These are phyloP conservation scores for Dasyurus viverrinus DNA, from an alignment of 2,113 vertebrate species.

Conservation along the genomic window DNA sequence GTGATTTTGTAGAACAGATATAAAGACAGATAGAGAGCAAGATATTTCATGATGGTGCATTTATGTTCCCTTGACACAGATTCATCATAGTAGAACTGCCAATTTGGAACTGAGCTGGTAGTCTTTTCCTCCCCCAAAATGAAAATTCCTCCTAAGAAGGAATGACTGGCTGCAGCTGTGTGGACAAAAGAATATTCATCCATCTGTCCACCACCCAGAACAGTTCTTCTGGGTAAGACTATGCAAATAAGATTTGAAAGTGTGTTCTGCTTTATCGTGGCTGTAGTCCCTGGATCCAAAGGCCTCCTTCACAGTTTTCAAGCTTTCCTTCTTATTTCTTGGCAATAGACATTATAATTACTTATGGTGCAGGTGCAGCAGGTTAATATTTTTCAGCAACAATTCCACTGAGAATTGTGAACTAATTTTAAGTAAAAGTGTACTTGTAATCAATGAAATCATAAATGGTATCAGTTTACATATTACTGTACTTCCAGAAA, in stretches of 20 bases:
- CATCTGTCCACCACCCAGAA: neutral
- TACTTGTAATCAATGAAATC: slow-evolving; percentile 13
- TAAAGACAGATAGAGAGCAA: slow-evolving; percentile 28
- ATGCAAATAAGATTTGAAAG: neutral
- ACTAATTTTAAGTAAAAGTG: slow-evolving; percentile 29
- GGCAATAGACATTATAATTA: neutral
- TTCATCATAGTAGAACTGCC: neutral
- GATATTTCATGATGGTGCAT: slow-evolving; percentile 4
- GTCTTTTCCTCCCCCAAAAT: neutral
- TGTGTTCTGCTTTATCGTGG: slow-evolving; percentile 1
- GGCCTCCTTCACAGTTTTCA: neutral
- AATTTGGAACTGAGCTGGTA: slow-evolving; percentile 17
- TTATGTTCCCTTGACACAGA: slow-evolving; percentile 22
- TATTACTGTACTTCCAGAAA: slow-evolving; percentile 47
- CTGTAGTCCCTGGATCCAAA: slow-evolving; percentile 21
- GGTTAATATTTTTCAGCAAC: slow-evolving; percentile 24
- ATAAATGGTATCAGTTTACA: slow-evolving; percentile 38
- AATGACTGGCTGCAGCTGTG: neutral
- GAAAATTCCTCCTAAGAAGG: slow-evolving; percentile 13
- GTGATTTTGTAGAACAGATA: slow-evolving; percentile 41
- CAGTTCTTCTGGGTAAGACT: neutral
- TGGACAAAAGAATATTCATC: neutral
- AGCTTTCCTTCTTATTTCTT: slow-evolving; percentile 1
- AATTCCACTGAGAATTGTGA: slow-evolving; percentile 37
- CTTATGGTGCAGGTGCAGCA: slow-evolving; percentile 36